Base-by-base conservation (phyloP, 2,888 invertebrate genomes). In the Corbicula japonica region DNA sequence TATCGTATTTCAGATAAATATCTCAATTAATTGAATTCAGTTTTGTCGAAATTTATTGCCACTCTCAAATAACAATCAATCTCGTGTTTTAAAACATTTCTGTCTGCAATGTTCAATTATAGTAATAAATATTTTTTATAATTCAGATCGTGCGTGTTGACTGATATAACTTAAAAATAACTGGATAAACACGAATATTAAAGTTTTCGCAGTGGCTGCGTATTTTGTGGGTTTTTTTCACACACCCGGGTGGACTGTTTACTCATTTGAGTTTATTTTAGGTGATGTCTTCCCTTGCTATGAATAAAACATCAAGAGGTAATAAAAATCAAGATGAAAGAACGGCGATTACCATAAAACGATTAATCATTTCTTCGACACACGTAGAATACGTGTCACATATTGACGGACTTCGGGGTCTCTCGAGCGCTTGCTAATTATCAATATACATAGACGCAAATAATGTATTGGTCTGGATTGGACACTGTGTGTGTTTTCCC, bases 291-390 rank as follows among this genome's bases (percentile, higher is more conserved):
- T 50, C 54, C 32, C 32, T 50, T 48, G 68, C 21, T 68, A 74
- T 75, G 75, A 75, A 75, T 75, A 41, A 75, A 69, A 75, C 75
- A 75, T 75, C 30, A 46, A 68, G 54, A 21, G 41, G 52, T 46
- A 38, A 75, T 75, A 75, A 69, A 66, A 52, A 32, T 34, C 21
- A 35, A 62, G 68, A 75, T 69, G 69, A 75, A 75, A 75, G 69
- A 18, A 30, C 6, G 6, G 38, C 41, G 30, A 69, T 75, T 75
- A 61, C 52, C 56, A 62, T 69, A 54, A 62, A 62, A 61, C 56
- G 15, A 69, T 75, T 75, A 75, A 68, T 69, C 69, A 75, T 56
- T 35, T 48, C 28, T 62, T 41, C 23, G 52, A 54, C 34, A 30
- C 32, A 58, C 46, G 34, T 28, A 58, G 34, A 48, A 56, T 34